Evolutionary conservation across 2,113 vertebrate species (phyloP).

Genomic region (Scomber colias): DNA sequence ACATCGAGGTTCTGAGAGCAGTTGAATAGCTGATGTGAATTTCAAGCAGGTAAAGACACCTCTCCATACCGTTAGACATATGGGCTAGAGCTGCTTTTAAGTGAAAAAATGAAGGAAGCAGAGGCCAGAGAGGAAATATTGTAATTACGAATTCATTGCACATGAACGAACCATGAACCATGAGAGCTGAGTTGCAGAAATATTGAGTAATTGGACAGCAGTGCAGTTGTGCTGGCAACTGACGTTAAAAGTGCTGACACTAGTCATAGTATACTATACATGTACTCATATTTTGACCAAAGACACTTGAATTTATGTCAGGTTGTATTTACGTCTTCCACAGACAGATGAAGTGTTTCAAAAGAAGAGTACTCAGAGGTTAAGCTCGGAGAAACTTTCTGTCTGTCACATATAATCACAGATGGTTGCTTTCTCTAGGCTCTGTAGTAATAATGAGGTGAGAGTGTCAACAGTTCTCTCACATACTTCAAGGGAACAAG

Average conservation of each 20-base stretch:
- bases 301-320: conserved; percentile 30
- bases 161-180: conserved; percentile 41
- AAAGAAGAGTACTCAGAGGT: not conserved
- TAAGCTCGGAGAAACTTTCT: not conserved
- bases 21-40: conserved; percentile 35
- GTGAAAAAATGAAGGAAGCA: conserved; percentile 33
- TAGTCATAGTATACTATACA: not conserved
- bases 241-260: conserved; percentile 35
- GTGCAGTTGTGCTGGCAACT: conserved; percentile 21
- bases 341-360: conserved; percentile 24
- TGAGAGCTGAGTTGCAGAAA: conserved; percentile 57
- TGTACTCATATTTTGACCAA: conserved; percentile 3
- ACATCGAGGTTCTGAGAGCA: not conserved
- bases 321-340: not conserved
- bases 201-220: conserved; percentile 29
- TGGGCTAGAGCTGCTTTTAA: conserved; percentile 38
- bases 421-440: not conserved
- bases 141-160: conserved; percentile 59
- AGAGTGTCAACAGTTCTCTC: conserved; percentile 22
- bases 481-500: conserved; percentile 3
- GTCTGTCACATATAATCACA: conserved; percentile 2
- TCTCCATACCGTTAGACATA: conserved; percentile 35
- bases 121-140: conserved; percentile 19
- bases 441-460: conserved; percentile 18
- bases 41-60: conserved; percentile 31